Conservation (phyloP, 2,888 invertebrate species). For the Lasius platythorax region DNA sequence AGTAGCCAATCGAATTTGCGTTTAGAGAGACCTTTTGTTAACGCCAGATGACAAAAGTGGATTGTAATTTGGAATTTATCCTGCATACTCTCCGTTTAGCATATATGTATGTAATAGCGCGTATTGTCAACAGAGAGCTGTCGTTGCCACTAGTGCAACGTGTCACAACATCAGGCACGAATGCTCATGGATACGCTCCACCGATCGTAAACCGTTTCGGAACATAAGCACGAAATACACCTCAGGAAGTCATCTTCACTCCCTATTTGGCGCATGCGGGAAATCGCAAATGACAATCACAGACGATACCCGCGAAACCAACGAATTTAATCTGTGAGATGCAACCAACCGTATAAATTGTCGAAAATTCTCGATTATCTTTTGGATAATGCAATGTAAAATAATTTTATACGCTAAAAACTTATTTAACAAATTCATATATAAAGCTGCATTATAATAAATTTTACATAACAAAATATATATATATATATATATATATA, state of each 20-base stretch:
- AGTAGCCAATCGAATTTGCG: neutral
- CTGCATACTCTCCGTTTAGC: neutral
- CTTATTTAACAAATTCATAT: neutral
- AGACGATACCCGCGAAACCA: constrained; percentile 10
- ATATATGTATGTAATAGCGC: constrained; percentile 28
- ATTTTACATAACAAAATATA: neutral
- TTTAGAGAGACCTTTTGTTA: neutral
- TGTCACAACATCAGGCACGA: constrained; percentile 42
- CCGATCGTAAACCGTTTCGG: constrained; percentile 51
- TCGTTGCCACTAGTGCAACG: constrained; percentile 26
- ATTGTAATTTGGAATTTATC: neutral
- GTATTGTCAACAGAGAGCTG: constrained; percentile 33
- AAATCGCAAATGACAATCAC: constrained; percentile 47
- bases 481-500: neutral
- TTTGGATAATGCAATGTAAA: neutral
- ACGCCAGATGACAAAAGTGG: neutral
- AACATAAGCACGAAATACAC: constrained; percentile 54
- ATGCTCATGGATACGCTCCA: constrained; percentile 52
- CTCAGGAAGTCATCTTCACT: constrained; percentile 69
- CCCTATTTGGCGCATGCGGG: constrained; percentile 16
- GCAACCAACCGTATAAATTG: neutral
- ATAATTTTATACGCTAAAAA: neutral
- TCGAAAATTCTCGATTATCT: neutral
- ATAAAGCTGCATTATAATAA: neutral
- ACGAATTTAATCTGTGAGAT: constrained; percentile 14